phyloP scores from a whole-genome alignment of 2,113 vertebrate species.

The Mustela nigripes region DNA sequence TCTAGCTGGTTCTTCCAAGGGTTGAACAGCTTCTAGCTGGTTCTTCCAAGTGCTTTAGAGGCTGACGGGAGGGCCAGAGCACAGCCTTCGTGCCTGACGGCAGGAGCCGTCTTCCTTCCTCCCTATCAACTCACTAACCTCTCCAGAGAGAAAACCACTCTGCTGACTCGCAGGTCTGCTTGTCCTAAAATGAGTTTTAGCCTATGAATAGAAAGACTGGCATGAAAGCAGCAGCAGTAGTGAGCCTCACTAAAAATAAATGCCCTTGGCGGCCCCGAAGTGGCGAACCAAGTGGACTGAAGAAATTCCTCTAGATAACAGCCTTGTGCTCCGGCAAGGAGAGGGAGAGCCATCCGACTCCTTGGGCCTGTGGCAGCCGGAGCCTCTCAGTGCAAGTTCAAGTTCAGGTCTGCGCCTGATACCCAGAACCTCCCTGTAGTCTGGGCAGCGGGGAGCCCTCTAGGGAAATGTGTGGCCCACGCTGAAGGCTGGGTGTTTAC shows the following conservation, averaged over 20 bases:
- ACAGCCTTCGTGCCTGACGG: neutral
- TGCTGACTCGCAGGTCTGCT: constrained; percentile 64
- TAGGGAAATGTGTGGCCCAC: neutral
- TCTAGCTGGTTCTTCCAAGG: neutral
- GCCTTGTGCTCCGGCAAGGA: neutral
- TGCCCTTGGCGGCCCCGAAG: constrained; percentile 71
- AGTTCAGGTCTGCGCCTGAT: neutral
- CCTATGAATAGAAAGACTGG: constrained; percentile 77
- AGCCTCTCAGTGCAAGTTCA: neutral
- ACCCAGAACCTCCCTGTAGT: neutral
- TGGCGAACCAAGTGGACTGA: constrained; percentile 70
- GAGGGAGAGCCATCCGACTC: neutral
- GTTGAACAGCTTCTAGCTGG: neutral
- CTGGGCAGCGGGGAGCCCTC: neutral
- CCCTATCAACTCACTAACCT: neutral
- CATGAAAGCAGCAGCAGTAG: constrained; percentile 50
- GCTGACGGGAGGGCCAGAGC: neutral
- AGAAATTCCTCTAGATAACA: constrained; percentile 48
- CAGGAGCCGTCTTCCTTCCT: neutral
- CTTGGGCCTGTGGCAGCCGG: neutral
- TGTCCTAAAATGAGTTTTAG: constrained; percentile 65
- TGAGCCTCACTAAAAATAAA: constrained; percentile 79
- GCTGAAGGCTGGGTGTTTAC: neutral
- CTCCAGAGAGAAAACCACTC: constrained; percentile 41
- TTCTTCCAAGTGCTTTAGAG: neutral